A percentile compares a stretch with the other conserved stretches of the same genome.
These are phyloP conservation scores for Myripristis murdjan DNA, from an alignment of 2,797 vertebrate species.

Conservation along the genomic window DNA sequence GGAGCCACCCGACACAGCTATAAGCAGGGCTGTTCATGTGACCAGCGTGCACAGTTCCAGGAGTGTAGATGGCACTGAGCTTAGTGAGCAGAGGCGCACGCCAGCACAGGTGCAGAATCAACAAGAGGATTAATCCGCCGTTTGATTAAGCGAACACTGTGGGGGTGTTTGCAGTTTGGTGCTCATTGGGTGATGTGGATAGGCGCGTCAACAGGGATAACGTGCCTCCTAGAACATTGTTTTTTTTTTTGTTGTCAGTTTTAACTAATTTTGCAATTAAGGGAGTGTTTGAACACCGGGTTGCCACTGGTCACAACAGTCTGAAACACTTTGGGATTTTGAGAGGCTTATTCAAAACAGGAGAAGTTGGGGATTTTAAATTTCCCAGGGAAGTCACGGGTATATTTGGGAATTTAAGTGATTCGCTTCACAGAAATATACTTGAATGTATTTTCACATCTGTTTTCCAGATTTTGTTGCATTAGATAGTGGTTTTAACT, in stretches of 20 bases:
- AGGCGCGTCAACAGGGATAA: conserved; percentile 30
- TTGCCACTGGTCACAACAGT: not conserved
- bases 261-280: conserved; percentile 8
- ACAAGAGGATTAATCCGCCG: conserved; percentile 74
- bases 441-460: too few relatives aligned
- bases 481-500: not conserved
- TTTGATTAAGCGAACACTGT: conserved; percentile 59
- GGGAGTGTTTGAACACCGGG: conserved; percentile 15
- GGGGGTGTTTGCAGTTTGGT: conserved; percentile 35
- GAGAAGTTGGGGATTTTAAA: conserved; percentile 10
- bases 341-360: not conserved
- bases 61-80: conserved; percentile 42
- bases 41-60: conserved; percentile 19
- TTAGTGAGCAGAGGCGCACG: conserved; percentile 41
- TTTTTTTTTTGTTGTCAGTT: conserved; percentile 47
- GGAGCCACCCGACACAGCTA: conserved; percentile 19
- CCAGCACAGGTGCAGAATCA: conserved; percentile 65
- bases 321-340: not conserved
- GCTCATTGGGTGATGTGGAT: conserved; percentile 33
- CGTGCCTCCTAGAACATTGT: not conserved
- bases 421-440: too few relatives aligned
- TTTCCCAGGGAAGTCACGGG: not conserved
- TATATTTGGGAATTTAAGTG: not conserved
- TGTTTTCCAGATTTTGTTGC: not conserved
- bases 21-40: conserved; percentile 37